phyloP scores from a whole-genome alignment of 2,797 vertebrate genomes.

The Chromis chromis region DNA sequence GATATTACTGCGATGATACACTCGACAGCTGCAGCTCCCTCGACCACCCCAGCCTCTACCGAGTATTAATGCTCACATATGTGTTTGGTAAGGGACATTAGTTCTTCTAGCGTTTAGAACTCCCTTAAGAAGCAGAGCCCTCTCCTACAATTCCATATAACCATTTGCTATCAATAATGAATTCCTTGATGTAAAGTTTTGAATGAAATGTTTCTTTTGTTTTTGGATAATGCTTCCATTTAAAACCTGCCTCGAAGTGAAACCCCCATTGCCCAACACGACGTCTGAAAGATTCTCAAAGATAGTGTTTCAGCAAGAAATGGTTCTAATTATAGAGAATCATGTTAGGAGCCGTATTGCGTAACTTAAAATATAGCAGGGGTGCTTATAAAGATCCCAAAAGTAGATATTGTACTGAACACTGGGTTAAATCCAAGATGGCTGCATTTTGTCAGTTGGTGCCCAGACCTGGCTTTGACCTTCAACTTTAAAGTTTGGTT shows the following conservation, averaged over 20 bases:
- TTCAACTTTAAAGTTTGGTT: constrained; percentile 19
- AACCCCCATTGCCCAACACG: constrained; percentile 29
- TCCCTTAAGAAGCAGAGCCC: too few species aligned
- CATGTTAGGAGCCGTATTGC: constrained; percentile 25
- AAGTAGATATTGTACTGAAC: not conserved
- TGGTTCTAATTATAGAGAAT: constrained; percentile 46
- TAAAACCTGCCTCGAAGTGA: constrained; percentile 1
- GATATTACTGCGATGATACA: not conserved
- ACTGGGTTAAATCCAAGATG: constrained; percentile 6
- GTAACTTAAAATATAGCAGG: constrained; percentile 17
- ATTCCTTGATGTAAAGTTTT: constrained; percentile 7
- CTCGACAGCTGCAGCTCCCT: not conserved
- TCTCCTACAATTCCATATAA: too few species aligned
- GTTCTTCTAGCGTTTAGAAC: not conserved
- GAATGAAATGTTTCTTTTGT: constrained; percentile 12
- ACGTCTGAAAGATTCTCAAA: constrained; percentile 19
- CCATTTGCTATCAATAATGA: not conserved
- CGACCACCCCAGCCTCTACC: not conserved
- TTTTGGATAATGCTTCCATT: constrained; percentile 16
- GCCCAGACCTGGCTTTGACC: constrained; percentile 19
- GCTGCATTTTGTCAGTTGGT: constrained; percentile 23
- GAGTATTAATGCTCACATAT: not conserved
- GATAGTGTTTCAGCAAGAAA: constrained; percentile 31
- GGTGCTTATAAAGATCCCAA: not conserved
- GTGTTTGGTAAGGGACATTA: not conserved